phyloP scores from a whole-genome alignment of 2,113 vertebrate species.

The Setophaga petechia region DNA sequence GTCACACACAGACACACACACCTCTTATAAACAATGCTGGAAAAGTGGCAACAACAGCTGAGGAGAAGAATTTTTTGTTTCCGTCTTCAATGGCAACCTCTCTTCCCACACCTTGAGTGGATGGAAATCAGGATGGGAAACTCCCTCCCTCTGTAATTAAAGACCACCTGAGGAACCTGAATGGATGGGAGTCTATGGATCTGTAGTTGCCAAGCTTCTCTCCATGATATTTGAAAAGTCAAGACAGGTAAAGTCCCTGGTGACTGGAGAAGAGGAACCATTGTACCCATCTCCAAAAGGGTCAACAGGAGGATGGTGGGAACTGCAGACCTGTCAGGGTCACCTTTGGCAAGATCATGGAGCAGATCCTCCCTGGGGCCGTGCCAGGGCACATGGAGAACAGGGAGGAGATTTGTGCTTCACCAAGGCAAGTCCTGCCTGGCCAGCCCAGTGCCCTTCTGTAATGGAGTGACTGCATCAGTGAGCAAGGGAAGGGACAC shows the following conservation, averaged over 20 bases:
- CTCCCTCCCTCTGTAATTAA: neutral
- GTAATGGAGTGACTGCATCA: neutral
- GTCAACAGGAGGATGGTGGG: neutral
- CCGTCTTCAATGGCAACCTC: neutral
- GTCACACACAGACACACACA: neutral
- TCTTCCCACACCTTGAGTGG: neutral
- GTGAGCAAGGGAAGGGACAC: neutral
- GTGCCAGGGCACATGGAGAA: neutral
- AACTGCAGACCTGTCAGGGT: neutral
- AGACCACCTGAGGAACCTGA: neutral
- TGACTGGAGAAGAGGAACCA: neutral
- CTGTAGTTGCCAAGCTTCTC: rapidly evolving
- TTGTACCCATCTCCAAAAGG: neutral
- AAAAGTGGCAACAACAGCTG: neutral
- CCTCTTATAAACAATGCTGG: neutral
- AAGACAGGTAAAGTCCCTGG: neutral
- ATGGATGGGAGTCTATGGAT: neutral
- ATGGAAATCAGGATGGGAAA: neutral
- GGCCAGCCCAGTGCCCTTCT: neutral
- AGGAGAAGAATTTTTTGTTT: neutral
- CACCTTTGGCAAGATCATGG: neutral
- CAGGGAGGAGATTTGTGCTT: neutral
- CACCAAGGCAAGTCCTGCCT: neutral
- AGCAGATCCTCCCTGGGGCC: neutral
- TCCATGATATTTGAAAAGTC: neutral